Base-by-base conservation (phyloP, 2,797 vertebrate species). In the Characodon lateralis region DNA sequence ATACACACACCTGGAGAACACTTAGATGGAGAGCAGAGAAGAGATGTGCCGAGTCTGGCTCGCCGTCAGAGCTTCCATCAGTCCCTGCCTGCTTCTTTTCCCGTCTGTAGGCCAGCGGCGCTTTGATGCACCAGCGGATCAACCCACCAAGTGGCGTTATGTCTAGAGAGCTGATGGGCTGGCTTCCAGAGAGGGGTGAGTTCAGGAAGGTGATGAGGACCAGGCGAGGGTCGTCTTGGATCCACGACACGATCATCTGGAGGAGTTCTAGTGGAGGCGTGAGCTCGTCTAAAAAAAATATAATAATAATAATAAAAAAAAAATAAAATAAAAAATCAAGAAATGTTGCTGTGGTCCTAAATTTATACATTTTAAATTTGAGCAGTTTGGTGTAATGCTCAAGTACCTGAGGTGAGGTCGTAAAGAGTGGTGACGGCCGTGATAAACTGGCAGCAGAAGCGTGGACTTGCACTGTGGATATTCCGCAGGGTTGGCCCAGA, bases 401-500 rank as follows among this genome's bases (percentile, higher is more conserved):
- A 26, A n/a, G 41, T 81, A 93, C 92, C 91, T 87, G 92, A 91
- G 43, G 96, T 97, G 88, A 99, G 94, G 92, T 99, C 97, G 0
- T 98, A 99, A 0, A 99, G 95, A 0, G 96, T 96, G 0, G 97
- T 97, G 79, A 99, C 96, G 0, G 98, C 96, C 0, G 97, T 98
- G 81, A 99, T 96, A 86, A 99, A 97, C 95, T 99, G 98, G 93
- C 98, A 99, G 94, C 98, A 99, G 95, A 99, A 99, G 53, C 97
- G 97, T 24, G 98, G 97, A 76, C 97, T 98, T 89, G 97, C 95
- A 0, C 95, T 96, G 95, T 97, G 95, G 80, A 97, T 97, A 89
- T 98, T 97, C 85, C 95, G 96, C 74, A 99, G 88, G 0, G 97
- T 98, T 88, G 96, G 95, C 51, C 97, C 95, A 0, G 98, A 98